Percentiles rank a stretch among this genome's conserved stretches.
Conservation (phyloP, 2,113 vertebrate genomes). For the Scolopax mira region DNA sequence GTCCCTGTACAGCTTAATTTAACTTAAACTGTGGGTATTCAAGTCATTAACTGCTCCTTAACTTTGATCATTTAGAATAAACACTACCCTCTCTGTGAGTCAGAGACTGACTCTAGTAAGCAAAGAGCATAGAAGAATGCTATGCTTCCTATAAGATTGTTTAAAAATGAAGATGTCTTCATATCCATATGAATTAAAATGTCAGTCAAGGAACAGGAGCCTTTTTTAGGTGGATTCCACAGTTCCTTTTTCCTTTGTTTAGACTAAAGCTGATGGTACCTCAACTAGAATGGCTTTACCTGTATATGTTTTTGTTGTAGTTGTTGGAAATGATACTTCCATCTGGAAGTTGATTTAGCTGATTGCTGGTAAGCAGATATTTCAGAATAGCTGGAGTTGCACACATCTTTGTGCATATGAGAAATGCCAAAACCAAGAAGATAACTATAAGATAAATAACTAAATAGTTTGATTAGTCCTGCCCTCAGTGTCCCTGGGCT, state of each 20-base stretch:
- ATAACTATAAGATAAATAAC: not conserved
- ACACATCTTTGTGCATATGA: not conserved
- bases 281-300: not conserved
- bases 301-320: not conserved
- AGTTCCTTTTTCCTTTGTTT: not conserved
- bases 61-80: constrained; percentile 9
- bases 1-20: not conserved
- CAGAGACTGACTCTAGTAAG: not conserved
- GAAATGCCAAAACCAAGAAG: not conserved
- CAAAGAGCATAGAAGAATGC: not conserved
- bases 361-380: not conserved
- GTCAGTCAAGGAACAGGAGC: not conserved
- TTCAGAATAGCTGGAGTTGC: not conserved
- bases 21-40: not conserved
- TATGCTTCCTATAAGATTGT: not conserved
- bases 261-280: not conserved
- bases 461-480: not conserved
- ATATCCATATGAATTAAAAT: not conserved
- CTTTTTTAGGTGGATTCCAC: not conserved
- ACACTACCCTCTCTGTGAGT: not conserved
- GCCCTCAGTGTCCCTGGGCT: not conserved
- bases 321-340: not conserved
- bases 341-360: not conserved
- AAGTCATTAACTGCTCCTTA: not conserved
- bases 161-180: not conserved